Conservation (phyloP, 2,888 invertebrate genomes). For the Copidosoma aretas region DNA sequence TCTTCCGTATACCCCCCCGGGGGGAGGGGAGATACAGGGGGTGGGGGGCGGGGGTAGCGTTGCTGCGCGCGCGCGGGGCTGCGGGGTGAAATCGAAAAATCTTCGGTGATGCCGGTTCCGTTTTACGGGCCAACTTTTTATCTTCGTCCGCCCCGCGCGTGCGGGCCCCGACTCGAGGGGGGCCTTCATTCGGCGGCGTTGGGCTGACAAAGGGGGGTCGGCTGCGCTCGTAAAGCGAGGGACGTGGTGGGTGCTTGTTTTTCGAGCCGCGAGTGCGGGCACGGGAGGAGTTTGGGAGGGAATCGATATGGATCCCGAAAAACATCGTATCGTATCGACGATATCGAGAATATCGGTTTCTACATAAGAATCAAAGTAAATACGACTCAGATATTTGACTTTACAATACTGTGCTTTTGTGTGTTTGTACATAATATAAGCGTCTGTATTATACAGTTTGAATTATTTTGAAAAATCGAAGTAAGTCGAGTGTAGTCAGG, state of each 20-base stretch:
- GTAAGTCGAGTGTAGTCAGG: too few species aligned
- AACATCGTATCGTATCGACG: too few species aligned
- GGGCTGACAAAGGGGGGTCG: constrained; percentile 12
- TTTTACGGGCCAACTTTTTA: constrained; percentile 42
- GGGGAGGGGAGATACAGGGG: background rate
- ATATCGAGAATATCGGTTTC: too few species aligned
- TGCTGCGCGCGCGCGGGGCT: background rate
- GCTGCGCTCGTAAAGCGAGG: background rate
- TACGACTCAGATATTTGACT: too few species aligned
- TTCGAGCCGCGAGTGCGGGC: too few species aligned
- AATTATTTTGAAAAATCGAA: too few species aligned
- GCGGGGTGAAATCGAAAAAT: constrained; percentile 39
- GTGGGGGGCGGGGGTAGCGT: background rate
- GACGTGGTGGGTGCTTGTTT: background rate
- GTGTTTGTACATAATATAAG: too few species aligned
- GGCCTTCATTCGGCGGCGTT: constrained; percentile 18
- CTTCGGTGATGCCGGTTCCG: constrained; percentile 38
- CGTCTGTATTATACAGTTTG: too few species aligned
- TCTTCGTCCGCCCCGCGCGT: constrained; percentile 22
- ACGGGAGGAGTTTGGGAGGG: too few species aligned
- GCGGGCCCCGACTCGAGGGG: background rate
- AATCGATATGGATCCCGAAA: too few species aligned
- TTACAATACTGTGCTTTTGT: too few species aligned
- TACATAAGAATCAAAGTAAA: too few species aligned
- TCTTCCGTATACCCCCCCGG: background rate